Evolutionary conservation across 2,888 invertebrate genomes (phyloP), one percentile per base, ranked within the genome.

Genomic region (Ennomos fuscantarius): DNA sequence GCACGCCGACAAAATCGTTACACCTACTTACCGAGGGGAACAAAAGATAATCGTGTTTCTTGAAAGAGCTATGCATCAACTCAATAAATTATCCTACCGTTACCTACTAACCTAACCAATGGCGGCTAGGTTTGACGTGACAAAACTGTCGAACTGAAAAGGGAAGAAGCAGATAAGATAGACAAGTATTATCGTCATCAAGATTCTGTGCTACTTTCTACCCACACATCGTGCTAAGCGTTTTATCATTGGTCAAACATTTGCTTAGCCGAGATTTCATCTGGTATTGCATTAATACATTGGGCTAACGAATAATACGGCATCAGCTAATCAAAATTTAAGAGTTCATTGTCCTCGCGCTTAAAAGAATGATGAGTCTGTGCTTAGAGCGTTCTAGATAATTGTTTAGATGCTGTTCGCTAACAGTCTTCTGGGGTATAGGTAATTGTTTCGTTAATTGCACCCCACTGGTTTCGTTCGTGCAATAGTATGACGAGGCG

Each of bases 401-500:
- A 62, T 63, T 84, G 77, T 80, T 88, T 89, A 87, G 84, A 81
- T 61, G 72, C 65, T 62, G 64, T 74, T 62, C 70, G 84, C 82
- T 88, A 89, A 89, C 84, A 69, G 74, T 58, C 62, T 59, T 66
- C 66, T 64, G 81, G 81, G 72, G 72, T 72, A 74, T 88, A 24
- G 24, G 24, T 24, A 87, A 90, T 89, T 89, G 85, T 78, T 87
- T 78, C 64, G 87, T 81, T 89, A 88, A 89, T 89, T 89, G 77
- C 67, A 63, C 64, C 68, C 66, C 13, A 33, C 36, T 43, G 12
- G 70, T 73, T 66, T 79, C 78, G 84, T 82, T 83, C 67, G 66
- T 76, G 71, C 68, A 68, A 70, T 66, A 62, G 68, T 56, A 66
- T 65, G 69, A 74, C 69, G 61, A 65, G 67, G 63, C 60, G 62